Base-by-base conservation (phyloP, 2,888 invertebrate genomes). In the Drosophila paranaensis region DNA sequence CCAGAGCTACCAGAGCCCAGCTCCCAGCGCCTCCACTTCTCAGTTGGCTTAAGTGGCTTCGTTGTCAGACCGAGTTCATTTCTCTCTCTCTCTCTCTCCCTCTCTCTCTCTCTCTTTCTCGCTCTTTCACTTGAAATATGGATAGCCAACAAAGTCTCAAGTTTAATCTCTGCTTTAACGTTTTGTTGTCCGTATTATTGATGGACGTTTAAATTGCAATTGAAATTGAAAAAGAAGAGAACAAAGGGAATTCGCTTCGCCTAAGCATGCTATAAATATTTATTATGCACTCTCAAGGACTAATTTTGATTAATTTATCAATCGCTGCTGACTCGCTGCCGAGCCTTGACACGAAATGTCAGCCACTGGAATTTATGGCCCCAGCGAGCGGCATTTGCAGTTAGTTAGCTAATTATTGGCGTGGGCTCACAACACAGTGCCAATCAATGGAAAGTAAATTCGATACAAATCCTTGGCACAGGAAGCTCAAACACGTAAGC, bases 141-240 rank as follows among this genome's bases (percentile, higher is more conserved):
- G 69, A 65, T 45, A 42, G 35, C 50, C 62, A 61, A 64, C 50
- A 50, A 50, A 40, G 40, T 40, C 43, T 45, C 50, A 35, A 50
- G 56, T 71, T 82, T 79, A 82, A 77, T 69, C 86, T 73, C 54
- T 71, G 80, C 80, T 79, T 82, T 77, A 75, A 68, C 72, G 69
- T 68, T 70, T 68, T 75, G 60, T 42, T 64, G 54, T 57, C 50
- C 71, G 42, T 42, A 66, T 83, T 83, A 82, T 89, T 89, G 85
- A 89, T 84, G 77, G 88, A 87, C 89, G 88, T 79, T 88, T 84
- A 86, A 86, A 86, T 86, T 89, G 82, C 85, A 89, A 60, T 79
- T 72, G 86, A 84, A 86, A 86, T 86, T 89, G 82, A 82, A 84
- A 16, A 50, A 3, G 2, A n/a, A 30, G n/a, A 30, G 9, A 5